A percentile compares a stretch with the other conserved stretches of the same genome.
Evolutionary conservation across 1,140 invertebrate species (phyloP).

Genomic region (Hermatobates lingyangjiaoensis): DNA sequence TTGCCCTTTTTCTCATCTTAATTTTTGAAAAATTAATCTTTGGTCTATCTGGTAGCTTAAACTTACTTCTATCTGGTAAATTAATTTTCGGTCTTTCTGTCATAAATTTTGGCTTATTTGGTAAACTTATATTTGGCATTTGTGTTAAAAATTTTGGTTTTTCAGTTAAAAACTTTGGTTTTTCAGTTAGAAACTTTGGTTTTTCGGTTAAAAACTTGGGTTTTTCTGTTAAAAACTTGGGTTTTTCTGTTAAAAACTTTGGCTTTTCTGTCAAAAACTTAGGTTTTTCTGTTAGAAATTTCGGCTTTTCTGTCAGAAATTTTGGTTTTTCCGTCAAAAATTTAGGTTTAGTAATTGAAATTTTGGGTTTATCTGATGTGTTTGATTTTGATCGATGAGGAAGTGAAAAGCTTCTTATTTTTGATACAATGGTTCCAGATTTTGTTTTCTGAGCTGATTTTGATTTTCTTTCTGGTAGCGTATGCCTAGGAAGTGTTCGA

Average conservation of each 20-base stretch:
- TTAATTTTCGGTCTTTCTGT: constrained; percentile 37
- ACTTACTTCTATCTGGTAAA: constrained; percentile 31
- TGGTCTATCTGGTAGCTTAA: constrained; percentile 28
- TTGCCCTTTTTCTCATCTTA: constrained; percentile 10
- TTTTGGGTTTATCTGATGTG: constrained; percentile 34
- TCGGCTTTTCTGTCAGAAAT: constrained; percentile 35
- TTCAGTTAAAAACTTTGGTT: constrained; percentile 33
- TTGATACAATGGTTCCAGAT: constrained; percentile 23
- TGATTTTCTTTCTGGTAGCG: constrained; percentile 27
- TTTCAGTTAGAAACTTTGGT: constrained; percentile 20
- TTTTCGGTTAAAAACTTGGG: constrained; percentile 34
- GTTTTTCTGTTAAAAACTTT: constrained; percentile 38
- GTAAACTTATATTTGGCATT: no score
- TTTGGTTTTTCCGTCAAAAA: constrained; percentile 20
- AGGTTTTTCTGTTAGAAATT: constrained; percentile 19
- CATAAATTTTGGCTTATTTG: constrained; percentile 28
- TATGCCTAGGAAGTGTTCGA: not conserved
- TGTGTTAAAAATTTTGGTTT: constrained; percentile 22
- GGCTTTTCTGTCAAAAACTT: constrained; percentile 35
- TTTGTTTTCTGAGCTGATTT: constrained; percentile 41
- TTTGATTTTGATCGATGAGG: constrained; percentile 31
- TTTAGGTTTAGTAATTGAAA: constrained; percentile 34
- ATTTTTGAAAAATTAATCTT: constrained; percentile 24
- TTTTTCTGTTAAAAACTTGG: constrained; percentile 18
- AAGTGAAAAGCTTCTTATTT: constrained; percentile 29